phyloP scores from a whole-genome alignment of 2,113 vertebrate genomes.

The Tetraodon nigroviridis region DNA sequence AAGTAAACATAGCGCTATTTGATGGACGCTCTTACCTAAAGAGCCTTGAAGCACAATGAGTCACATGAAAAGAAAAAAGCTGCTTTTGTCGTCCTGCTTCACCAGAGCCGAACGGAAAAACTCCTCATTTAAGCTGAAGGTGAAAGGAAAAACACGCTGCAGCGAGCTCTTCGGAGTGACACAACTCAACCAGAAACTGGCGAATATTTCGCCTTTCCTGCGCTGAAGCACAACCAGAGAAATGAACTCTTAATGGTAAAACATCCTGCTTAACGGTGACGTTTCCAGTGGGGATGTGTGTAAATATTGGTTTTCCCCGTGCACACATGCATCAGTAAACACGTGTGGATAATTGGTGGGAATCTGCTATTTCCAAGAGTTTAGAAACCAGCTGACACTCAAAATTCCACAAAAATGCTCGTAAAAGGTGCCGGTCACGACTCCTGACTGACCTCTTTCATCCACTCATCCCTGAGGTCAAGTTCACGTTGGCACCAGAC shows the following conservation, averaged over 20 bases:
- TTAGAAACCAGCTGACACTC: too few relatives aligned
- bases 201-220: not conserved
- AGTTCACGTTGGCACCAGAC: not conserved
- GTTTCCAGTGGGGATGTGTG: not conserved
- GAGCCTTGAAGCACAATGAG: slow-evolving; percentile 40
- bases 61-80: slow-evolving; percentile 15
- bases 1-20: slow-evolving; percentile 23
- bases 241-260: slow-evolving; percentile 5
- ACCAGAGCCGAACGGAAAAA: slow-evolving; percentile 17
- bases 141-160: slow-evolving; percentile 14
- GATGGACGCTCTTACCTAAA: slow-evolving; percentile 27
- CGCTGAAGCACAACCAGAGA: slow-evolving; percentile 1
- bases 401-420: too few relatives aligned
- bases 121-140: slow-evolving; percentile 17
- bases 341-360: too few relatives aligned
- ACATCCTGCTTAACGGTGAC: slow-evolving; percentile 1
- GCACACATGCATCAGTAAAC: too few relatives aligned
- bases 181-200: not conserved
- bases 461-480: too few relatives aligned
- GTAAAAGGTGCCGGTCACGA: too few relatives aligned
- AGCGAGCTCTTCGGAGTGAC: not conserved
- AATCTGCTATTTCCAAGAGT: too few relatives aligned
- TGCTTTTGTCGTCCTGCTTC: slow-evolving; percentile 15
- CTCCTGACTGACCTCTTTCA: too few relatives aligned
- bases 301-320: too few relatives aligned